A percentile compares a stretch with the other conserved stretches of the same genome.
These are phyloP conservation scores for Ernsta delagoae DNA, from an alignment of 2,888 invertebrate genomes.

Conservation along the genomic window DNA sequence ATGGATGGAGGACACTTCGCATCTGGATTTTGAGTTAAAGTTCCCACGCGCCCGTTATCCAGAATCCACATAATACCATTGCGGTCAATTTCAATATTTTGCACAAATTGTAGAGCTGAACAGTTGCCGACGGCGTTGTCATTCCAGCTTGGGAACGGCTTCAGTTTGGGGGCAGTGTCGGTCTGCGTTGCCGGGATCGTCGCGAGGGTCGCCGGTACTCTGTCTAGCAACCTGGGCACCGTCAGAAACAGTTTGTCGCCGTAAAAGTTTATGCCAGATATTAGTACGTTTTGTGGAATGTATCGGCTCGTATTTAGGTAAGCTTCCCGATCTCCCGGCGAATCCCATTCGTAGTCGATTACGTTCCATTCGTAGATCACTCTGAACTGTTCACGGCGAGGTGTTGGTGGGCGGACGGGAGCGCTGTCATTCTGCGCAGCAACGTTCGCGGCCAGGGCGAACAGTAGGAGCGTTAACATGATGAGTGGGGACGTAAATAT, in stretches of 20 bases:
- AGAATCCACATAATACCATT: conserved; percentile 88
- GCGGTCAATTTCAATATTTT: conserved; percentile 89
- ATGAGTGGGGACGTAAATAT: conserved; percentile 45
- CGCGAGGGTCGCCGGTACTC: conserved; percentile 89
- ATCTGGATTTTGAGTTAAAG: conserved; percentile 81
- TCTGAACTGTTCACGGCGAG: conserved; percentile 84
- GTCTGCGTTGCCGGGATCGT: conserved; percentile 80
- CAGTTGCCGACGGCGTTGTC: conserved; percentile 88
- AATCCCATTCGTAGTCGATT: conserved; percentile 88
- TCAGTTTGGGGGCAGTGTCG: conserved; percentile 84
- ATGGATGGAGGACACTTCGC: conserved; percentile 88
- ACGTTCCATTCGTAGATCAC: conserved; percentile 90
- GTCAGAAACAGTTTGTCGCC: conserved; percentile 88
- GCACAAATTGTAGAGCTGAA: conserved; percentile 89
- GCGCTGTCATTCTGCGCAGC: conserved; percentile 69
- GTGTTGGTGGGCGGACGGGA: conserved; percentile 58
- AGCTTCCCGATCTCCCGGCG: conserved; percentile 78
- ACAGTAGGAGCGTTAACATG: conserved; percentile 64
- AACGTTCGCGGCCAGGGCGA: conserved; percentile 67
- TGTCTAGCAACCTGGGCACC: conserved; percentile 88
- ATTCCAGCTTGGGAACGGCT: conserved; percentile 90
- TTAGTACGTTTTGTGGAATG: conserved; percentile 87
- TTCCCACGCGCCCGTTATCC: conserved; percentile 88
- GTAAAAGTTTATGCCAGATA: conserved; percentile 88
- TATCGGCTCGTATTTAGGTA: conserved; percentile 85